Base-by-base conservation (phyloP, 2,797 vertebrate genomes). In the Anisognathus igniventris region DNA sequence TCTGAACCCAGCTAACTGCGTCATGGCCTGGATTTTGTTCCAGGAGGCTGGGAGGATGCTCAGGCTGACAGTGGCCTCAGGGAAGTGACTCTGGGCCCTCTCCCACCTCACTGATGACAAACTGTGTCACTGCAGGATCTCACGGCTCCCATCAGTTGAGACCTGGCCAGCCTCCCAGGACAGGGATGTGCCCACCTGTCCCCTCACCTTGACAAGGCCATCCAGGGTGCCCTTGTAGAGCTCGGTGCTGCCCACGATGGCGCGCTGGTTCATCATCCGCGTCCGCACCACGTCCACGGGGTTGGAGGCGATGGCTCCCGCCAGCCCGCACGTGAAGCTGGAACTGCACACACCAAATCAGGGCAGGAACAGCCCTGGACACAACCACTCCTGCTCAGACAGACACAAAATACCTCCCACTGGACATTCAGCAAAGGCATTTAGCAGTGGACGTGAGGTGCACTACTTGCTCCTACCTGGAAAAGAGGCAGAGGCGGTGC, bases 181-280 rank as follows among this genome's bases (percentile, higher is more conserved):
- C 30, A 40, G 60, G 31, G 35, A 4, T 12, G 7, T 53, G 53
- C 53, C 44, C 74, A 13, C 4, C 35, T 14, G 27, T 2, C 2
- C 25, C 73, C 61, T 67, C 89, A 98, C 98, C 98, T 98, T 98
- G 98, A 99, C 97, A n/a, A 99, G 97, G 20, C 99, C 99, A 30
- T 99, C 99, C 98, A 99, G 95, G 0, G 99, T 99, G 74, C 99
- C 99, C 96, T 98, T 99, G 88, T 99, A 99, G 92, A 99, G 96
- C 61, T 98, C 97, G 4, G 98, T 98, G 40, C 96, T 98, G 64
- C 99, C 99, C n/a, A 98, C 98, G 8, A 98, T 96, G 10, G 99
- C 99, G 5, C 99, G 98, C 98, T 99, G 99, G 97, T 99, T 99
- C 99, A 99, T 99, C 99, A 99, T 99, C 18, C 99, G 98, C 0